Conservation (phyloP, 2,113 vertebrate genomes). For the Murina feae region DNA sequence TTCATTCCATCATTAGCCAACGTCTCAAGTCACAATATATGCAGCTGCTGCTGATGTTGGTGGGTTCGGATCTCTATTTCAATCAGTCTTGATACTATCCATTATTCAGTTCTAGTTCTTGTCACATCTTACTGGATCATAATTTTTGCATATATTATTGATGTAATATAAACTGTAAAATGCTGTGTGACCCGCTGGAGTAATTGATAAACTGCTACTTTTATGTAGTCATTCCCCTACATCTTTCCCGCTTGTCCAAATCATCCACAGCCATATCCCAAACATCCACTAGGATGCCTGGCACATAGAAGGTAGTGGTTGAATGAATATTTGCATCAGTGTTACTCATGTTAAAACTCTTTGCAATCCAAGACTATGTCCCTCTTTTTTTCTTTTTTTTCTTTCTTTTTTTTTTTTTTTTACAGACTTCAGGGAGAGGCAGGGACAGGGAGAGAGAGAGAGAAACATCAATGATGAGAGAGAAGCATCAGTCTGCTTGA, state of each 20-base stretch:
- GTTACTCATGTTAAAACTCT: background rate
- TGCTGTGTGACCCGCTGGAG: background rate
- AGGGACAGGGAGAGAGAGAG: too few species aligned
- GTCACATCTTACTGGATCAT: background rate
- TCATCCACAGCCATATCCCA: background rate
- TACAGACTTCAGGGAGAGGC: too few species aligned
- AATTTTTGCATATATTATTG: background rate
- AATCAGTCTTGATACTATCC: background rate
- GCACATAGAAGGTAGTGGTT: background rate
- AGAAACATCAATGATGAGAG: too few species aligned
- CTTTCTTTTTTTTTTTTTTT: background rate
- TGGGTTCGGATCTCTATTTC: background rate
- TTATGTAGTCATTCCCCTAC: background rate
- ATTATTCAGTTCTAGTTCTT: background rate
- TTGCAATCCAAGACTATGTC: background rate
- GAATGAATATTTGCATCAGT: background rate
- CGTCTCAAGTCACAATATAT: background rate
- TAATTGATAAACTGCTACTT: background rate
- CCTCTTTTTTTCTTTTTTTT: background rate
- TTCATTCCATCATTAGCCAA: background rate
- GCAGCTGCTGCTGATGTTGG: background rate
- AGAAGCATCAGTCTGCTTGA: too few species aligned
- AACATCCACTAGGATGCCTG: background rate
- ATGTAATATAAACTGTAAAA: background rate
- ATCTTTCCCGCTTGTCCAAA: background rate